Percentiles rank a stretch among this genome's conserved stretches.
Conservation (phyloP, 2,888 invertebrate species). For the Philopedon plagiatum region DNA sequence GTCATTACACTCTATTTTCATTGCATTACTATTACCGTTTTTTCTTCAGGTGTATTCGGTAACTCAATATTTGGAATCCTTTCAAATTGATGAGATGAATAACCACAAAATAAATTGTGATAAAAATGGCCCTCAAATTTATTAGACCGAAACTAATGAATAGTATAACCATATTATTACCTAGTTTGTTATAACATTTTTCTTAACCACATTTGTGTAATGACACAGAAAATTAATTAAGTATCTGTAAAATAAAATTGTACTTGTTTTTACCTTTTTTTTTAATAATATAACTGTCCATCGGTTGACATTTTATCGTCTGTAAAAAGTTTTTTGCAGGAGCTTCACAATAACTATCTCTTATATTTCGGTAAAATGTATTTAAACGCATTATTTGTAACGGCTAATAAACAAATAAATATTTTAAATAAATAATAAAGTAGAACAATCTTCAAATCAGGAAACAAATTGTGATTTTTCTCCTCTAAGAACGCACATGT, state of each 20-base stretch:
- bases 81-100: conserved; percentile 24
- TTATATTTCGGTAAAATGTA: too few species aligned
- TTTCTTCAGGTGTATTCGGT: conserved; percentile 20
- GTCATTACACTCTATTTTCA: conserved; percentile 9
- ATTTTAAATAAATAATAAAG: too few species aligned
- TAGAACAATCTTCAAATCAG: too few species aligned
- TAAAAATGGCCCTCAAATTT: conserved; percentile 44
- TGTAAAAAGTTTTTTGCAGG: too few species aligned
- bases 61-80: conserved; percentile 33
- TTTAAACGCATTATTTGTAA: too few species aligned
- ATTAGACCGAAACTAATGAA: conserved; percentile 42
- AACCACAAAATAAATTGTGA: conserved; percentile 34
- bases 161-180: conserved; percentile 32
- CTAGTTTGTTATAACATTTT: conserved; percentile 31
- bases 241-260: not conserved
- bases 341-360: too few species aligned
- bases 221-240: conserved; percentile 20
- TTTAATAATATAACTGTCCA: not conserved
- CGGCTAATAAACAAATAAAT: too few species aligned
- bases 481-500: too few species aligned
- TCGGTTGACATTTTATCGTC: not conserved
- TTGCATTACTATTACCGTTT: conserved; percentile 23
- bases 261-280: conserved; percentile 8
- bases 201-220: conserved; percentile 22
- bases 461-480: too few species aligned